Percentiles rank a stretch among this genome's conserved stretches.
phyloP scores from a whole-genome alignment of 1,140 invertebrate species.

The Bactericera cockerelli region DNA sequence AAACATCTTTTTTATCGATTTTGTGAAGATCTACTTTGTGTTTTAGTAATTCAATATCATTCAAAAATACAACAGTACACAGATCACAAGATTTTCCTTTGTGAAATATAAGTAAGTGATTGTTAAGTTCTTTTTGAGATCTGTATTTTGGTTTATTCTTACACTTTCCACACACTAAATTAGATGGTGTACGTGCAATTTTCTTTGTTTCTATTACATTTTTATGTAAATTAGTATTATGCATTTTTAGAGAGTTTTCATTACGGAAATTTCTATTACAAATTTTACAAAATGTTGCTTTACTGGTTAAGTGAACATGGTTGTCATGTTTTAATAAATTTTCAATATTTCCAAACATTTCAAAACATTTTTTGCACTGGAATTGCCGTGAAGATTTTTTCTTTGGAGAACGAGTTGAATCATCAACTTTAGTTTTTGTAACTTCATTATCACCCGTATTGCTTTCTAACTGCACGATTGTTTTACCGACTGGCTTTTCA shows the following conservation, averaged over 20 bases:
- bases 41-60: not conserved
- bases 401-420: not conserved
- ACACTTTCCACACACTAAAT: not conserved
- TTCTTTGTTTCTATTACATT: not conserved
- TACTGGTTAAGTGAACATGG: not conserved
- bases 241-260: not conserved
- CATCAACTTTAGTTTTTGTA: not conserved
- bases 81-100: not conserved
- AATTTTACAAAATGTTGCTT: not conserved
- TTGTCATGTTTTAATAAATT: conserved; percentile 6
- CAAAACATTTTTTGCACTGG: conserved; percentile 5
- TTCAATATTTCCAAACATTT: not conserved
- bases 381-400: not conserved
- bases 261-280: conserved; percentile 7
- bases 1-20: no score
- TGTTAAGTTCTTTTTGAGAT: not conserved
- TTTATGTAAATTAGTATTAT: conserved; percentile 1
- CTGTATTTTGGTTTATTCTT: not conserved
- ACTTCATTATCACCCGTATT: no score
- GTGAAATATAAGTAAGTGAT: not conserved
- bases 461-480: no score
- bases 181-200: not conserved
- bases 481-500: no score
- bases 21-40: not conserved
- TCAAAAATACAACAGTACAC: not conserved